Conservation (phyloP, 2,113 vertebrate genomes). For the Eudyptes chrysolophus region DNA sequence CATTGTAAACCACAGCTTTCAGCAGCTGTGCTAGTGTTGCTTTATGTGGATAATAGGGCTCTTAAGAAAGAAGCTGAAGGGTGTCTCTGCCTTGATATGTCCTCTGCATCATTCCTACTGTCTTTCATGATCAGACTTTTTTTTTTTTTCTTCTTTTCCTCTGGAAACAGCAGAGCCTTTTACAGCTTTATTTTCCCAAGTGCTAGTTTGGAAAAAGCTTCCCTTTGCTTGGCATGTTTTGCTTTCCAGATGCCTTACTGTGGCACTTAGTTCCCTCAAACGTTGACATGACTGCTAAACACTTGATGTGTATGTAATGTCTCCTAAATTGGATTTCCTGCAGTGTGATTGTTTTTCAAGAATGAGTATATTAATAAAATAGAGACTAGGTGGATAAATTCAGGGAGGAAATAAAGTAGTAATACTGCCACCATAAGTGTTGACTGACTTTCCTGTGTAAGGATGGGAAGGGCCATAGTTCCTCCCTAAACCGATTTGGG, state of each 20-base stretch:
- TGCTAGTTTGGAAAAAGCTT: neutral
- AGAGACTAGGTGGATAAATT: neutral
- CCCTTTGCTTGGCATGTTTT: neutral
- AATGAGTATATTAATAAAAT: neutral
- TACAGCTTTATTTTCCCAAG: neutral
- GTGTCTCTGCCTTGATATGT: neutral
- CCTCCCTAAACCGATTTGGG: neutral
- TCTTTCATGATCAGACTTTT: neutral
- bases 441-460: neutral
- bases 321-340: neutral
- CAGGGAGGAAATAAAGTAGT: neutral
- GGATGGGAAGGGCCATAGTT: neutral
- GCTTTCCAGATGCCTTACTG: neutral
- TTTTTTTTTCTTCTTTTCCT: neutral
- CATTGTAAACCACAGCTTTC: neutral
- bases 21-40: neutral
- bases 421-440: rapidly evolving
- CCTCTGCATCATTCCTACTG: neutral
- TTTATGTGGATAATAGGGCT: neutral
- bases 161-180: neutral
- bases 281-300: neutral
- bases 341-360: neutral
- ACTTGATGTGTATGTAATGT: neutral
- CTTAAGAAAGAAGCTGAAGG: neutral
- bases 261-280: neutral